phyloP scores from a whole-genome alignment of 2,888 invertebrate genomes.

The Pterostichus niger region DNA sequence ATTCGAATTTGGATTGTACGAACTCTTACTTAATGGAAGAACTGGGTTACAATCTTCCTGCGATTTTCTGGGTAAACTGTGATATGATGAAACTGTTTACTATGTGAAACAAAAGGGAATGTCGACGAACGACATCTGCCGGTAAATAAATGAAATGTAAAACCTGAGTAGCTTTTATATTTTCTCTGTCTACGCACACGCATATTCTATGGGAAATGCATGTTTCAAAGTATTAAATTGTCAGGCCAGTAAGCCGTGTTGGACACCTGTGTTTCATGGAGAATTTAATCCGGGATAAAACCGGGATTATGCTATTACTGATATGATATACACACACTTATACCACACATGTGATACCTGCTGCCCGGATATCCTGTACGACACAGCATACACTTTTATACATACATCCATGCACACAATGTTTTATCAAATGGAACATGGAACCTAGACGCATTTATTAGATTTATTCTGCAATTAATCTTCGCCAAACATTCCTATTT shows the following conservation, averaged over 20 bases:
- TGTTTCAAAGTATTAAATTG: slow-evolving; percentile 64
- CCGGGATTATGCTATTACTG: slow-evolving; percentile 44
- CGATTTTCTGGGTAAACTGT: background rate
- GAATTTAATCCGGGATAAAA: slow-evolving; percentile 53
- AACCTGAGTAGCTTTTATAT: slow-evolving; percentile 28
- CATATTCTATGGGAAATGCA: slow-evolving; percentile 56
- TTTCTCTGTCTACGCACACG: slow-evolving; percentile 20
- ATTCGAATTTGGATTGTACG: no score
- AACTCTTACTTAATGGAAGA: no score
- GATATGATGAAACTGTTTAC: background rate
- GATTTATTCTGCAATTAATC: no score
- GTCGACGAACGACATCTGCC: slow-evolving; percentile 29
- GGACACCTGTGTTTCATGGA: slow-evolving; percentile 58
- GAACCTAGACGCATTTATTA: no score
- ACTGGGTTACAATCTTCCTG: no score
- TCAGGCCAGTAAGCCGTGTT: slow-evolving; percentile 44
- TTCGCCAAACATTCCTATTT: no score
- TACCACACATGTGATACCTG: no score
- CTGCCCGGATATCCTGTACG: no score
- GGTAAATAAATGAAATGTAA: slow-evolving; percentile 41
- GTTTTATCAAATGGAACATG: no score
- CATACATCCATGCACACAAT: no score
- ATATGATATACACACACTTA: slow-evolving; percentile 55
- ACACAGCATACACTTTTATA: no score
- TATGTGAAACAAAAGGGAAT: background rate